Evolutionary conservation across 2,888 invertebrate genomes (phyloP).

Genomic region (Vanessa cardui): DNA sequence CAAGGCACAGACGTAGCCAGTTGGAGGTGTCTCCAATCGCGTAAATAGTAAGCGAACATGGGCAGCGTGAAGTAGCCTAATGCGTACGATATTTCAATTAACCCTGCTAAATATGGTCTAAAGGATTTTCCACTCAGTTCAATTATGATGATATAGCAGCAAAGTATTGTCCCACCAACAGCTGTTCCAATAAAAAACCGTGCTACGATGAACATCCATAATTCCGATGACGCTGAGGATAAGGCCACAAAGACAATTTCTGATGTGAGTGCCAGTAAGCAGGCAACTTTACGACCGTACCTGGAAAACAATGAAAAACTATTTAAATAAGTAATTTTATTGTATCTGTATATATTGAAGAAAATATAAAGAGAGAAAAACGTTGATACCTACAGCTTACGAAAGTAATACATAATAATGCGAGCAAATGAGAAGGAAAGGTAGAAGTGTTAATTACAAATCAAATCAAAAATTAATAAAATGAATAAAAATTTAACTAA

Average conservation of each 20-base stretch:
- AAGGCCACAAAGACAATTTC: conserved; percentile 80
- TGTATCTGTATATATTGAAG: no score
- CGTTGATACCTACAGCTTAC: no score
- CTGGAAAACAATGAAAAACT: conserved; percentile 67
- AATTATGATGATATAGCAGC: conserved; percentile 85
- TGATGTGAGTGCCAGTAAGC: conserved; percentile 81
- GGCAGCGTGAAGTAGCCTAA: conserved; percentile 80
- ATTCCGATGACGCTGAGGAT: conserved; percentile 81
- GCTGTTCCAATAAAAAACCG: conserved; percentile 84
- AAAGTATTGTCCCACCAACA: conserved; percentile 86
- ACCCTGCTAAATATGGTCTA: conserved; percentile 79
- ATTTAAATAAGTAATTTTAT: no score
- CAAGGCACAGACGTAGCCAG: conserved; percentile 80
- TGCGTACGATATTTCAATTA: conserved; percentile 81
- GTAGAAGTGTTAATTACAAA: no score
- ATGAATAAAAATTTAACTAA: no score
- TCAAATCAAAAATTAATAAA: no score
- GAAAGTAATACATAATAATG: no score
- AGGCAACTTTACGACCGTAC: conserved; percentile 85
- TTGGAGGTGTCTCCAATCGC: conserved; percentile 84
- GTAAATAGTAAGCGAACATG: conserved; percentile 82
- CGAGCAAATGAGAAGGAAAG: no score
- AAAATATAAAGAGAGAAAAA: no score
- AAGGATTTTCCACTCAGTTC: conserved; percentile 83
- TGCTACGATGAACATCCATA: conserved; percentile 83